A percentile compares a stretch with the other conserved stretches of the same genome.
phyloP scores from a whole-genome alignment of 2,113 vertebrate species.

The Nothobranchius furzeri region DNA sequence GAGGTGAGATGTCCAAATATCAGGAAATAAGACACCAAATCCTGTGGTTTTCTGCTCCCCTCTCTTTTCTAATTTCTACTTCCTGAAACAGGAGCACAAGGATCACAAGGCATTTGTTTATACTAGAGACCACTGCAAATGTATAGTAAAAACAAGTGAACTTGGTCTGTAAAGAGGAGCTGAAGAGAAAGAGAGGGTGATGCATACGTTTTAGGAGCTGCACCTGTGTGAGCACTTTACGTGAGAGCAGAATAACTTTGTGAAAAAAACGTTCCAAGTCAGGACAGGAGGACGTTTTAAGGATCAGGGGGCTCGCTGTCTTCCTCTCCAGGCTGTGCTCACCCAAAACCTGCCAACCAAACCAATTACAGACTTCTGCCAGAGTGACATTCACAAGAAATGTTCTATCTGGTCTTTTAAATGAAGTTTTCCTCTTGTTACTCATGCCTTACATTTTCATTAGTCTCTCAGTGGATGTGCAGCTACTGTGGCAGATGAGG shows the following conservation, averaged over 20 bases:
- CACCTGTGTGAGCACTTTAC: conserved; percentile 5
- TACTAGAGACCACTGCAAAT: too few relatives aligned
- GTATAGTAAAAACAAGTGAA: too few relatives aligned
- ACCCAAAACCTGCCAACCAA: conserved; percentile 55
- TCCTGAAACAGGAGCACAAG: too few relatives aligned
- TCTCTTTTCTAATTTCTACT: too few relatives aligned
- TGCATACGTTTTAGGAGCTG: not conserved
- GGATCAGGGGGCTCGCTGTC: conserved; percentile 17
- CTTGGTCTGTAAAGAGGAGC: not conserved
- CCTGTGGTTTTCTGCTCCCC: too few relatives aligned
- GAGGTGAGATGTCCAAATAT: too few relatives aligned
- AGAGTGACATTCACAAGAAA: conserved; percentile 61
- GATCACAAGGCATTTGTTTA: too few relatives aligned
- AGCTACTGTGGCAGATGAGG: conserved; percentile 53
- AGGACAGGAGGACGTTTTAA: conserved; percentile 30
- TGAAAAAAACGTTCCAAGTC: conserved; percentile 47
- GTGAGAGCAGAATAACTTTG: conserved; percentile 34
- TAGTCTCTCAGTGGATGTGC: conserved; percentile 57
- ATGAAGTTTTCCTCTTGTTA: conserved; percentile 74
- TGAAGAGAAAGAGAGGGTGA: conserved; percentile 1
- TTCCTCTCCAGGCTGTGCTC: conserved; percentile 31
- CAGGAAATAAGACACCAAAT: too few relatives aligned
- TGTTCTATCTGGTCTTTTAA: conserved; percentile 75
- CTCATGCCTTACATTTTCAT: conserved; percentile 69
- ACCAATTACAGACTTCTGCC: conserved; percentile 67